Base-by-base conservation (phyloP, 2,888 invertebrate species). In the Flabesymbios commensalis region DNA sequence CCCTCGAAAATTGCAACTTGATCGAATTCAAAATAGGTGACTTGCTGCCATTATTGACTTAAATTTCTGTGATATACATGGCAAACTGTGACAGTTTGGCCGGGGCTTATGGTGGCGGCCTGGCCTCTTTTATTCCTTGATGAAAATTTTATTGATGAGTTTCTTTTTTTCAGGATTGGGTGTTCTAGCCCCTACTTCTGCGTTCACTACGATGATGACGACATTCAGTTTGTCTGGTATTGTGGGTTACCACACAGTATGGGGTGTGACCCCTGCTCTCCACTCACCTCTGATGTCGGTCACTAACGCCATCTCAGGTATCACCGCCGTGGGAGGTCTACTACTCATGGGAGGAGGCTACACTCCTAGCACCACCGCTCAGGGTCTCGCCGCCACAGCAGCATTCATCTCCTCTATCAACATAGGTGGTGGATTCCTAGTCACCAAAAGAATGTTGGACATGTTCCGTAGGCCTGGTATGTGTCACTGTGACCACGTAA, bases 271-370 rank as follows among this genome's bases (percentile, higher is more conserved):
- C 19, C 93, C 93, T 10, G 92, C 93, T 32, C 87, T 94, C 26
- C 93, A 94, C 84, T 92, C 92, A 0, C 94, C 93, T 0, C 87
- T 94, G 29, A 94, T 94, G 93, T 92, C 92, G 0, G 93, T 94
- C 36, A 94, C 93, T 3, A 94, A 94, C 82, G 93, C 94, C 64
- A 91, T 94, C 75, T 92, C 92, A 10, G 93, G 92, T 33, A 92
- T 93, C 76, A 94, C 93, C 1, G 92, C 93, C 22, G 93, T 93
- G n/a, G 94, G 93, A 54, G 94, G 93, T 0, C 83, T 94, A 69
- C 84, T 93, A 65, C 86, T 93, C 55, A 93, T 94, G 93, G 90
- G 90, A 64, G 93, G 93, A 14, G 90, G 90, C 0, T 88, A 88
- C 74, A 84, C 87, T 65, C 92, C 82, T 0, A 87, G 89, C 49